Conservation (phyloP, 2,888 invertebrate species). For the Dione juno region DNA sequence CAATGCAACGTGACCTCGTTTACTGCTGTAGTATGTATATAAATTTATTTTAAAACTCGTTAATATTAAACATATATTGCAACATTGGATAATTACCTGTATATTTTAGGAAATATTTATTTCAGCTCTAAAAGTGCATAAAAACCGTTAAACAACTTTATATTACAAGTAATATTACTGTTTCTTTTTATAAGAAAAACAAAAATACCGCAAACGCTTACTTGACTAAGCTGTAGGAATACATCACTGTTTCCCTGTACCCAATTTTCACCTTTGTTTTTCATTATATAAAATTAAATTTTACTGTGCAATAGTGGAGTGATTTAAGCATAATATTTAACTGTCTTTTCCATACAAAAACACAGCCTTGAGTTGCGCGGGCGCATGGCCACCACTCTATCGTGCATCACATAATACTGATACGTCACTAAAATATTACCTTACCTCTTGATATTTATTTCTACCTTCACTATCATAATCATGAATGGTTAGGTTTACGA, state of each 20-base stretch:
- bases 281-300: too few relatives aligned
- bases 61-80: conserved; percentile 16
- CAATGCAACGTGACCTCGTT: conserved; percentile 15
- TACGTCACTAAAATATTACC: conserved; percentile 55
- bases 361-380: conserved; percentile 51
- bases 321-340: too few relatives aligned
- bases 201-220: too few relatives aligned
- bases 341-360: conserved; percentile 38
- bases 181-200: background rate
- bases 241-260: too few relatives aligned
- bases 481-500: conserved; percentile 39
- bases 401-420: conserved; percentile 52
- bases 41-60: conserved; percentile 9
- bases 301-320: too few relatives aligned
- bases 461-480: conserved; percentile 50
- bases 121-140: background rate
- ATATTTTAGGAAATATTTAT: background rate
- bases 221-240: too few relatives aligned
- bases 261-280: too few relatives aligned
- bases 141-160: background rate
- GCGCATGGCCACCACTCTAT: conserved; percentile 50
- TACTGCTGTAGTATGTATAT: background rate
- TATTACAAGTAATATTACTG: background rate
- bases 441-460: conserved; percentile 49
- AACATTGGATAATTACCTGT: conserved; percentile 1